These are phyloP conservation scores for Sycobia sp. DNA, from an alignment of 1,140 invertebrate species.

Conservation along the genomic window DNA sequence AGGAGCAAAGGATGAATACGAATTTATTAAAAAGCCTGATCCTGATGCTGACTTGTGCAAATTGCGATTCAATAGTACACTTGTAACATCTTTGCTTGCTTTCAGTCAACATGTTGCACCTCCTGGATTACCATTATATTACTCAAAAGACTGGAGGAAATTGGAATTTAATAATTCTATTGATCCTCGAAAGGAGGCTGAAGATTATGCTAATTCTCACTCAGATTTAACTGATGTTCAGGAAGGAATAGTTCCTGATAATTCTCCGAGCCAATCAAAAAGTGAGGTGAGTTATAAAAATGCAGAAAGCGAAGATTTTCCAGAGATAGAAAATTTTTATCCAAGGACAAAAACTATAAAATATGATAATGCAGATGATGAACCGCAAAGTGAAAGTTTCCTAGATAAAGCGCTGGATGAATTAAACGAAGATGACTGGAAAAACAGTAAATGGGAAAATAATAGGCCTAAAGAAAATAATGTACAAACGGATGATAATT, in stretches of 20 bases:
- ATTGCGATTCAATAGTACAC: constrained; percentile 72
- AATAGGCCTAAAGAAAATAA: constrained; percentile 39
- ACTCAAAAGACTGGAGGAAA: constrained; percentile 52
- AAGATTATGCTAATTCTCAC: constrained; percentile 50
- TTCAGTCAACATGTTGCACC: constrained; percentile 72
- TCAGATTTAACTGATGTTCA: constrained; percentile 33
- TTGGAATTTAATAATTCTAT: constrained; percentile 60
- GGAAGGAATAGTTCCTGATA: background rate
- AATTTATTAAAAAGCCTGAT: constrained; percentile 65
- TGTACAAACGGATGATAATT: constrained; percentile 44
- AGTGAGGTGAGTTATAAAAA: constrained; percentile 2
- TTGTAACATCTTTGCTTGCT: constrained; percentile 71
- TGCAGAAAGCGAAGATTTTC: background rate
- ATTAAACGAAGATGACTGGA: constrained; percentile 36
- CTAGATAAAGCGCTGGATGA: constrained; percentile 36
- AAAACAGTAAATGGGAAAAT: constrained; percentile 44
- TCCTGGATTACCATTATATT: constrained; percentile 67
- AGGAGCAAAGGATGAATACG: constrained; percentile 52
- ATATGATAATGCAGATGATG: constrained; percentile 35
- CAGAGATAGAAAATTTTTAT: constrained; percentile 30
- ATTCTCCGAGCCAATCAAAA: background rate
- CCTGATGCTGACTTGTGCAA: constrained; percentile 75
- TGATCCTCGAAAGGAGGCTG: constrained; percentile 52
- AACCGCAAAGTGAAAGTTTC: constrained; percentile 30
- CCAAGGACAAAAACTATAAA: constrained; percentile 28